Base-by-base conservation (phyloP, 2,113 vertebrate genomes). In the Dissostichus mawsoni region DNA sequence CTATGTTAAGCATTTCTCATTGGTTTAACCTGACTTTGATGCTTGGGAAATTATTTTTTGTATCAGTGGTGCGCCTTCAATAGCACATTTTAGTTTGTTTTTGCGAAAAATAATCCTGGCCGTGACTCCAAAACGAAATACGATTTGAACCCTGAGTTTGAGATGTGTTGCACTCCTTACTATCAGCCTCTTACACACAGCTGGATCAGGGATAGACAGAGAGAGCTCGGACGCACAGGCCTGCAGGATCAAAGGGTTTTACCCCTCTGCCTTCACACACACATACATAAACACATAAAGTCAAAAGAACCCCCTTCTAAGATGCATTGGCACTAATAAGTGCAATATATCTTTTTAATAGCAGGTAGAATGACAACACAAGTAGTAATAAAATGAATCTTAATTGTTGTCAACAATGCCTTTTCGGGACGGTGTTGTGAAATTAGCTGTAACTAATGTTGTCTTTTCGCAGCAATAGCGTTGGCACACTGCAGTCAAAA, bases 171-270 rank as follows among this genome's bases (percentile, higher is more conserved):
- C 9, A 48, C 47, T 11, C 47, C 47, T 48, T 41, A 41, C 36
- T 41, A 41, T 92, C 82, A 59, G 82, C 33, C n/a, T 58, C 70
- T 68, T 62, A 7, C 55, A 59, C 87, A 64, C 76, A 74, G 66
- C 67, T 74, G 55, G 67, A 61, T 82, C 47, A 80, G 58, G 58
- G 52, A 77, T 44, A 16, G 69, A 80, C 18, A 56, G 63, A 74
- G 56, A 68, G 64, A 61, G 23, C 62, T 74, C 61, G 36, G 57
- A 83, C 45, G 57, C 18, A 47, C 52, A 48, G 45, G 53, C 55
- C 20, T 73, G 59, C 41, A 17, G 69, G 71, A 64, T 75, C 74
- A 70, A 48, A 50, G 41, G 67, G 11, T 45, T n/a, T 16, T 50
- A 58, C 41, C 70, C 1, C 36, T 36, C 65, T 75, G 47, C 29